Conservation (phyloP, 2,888 invertebrate genomes). For the Saturnia japonica region DNA sequence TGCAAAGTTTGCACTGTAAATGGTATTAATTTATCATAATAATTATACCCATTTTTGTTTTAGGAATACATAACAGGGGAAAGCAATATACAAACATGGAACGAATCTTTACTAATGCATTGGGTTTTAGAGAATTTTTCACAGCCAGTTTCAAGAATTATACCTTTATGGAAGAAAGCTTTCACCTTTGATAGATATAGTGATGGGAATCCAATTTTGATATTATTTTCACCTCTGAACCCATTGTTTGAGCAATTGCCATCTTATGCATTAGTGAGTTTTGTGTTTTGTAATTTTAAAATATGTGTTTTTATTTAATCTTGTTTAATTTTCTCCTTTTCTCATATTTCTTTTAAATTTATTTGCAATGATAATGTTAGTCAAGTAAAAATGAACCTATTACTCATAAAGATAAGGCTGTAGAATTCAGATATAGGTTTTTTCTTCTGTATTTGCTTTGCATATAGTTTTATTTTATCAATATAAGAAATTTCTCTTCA, state of each 20-base stretch:
- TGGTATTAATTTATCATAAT: neutral
- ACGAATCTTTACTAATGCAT: conserved; percentile 66
- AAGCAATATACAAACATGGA: conserved; percentile 54
- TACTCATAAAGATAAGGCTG: no score
- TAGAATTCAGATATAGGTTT: no score
- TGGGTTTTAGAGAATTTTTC: conserved; percentile 85
- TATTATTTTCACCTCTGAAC: conserved; percentile 90
- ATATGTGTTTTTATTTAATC: neutral
- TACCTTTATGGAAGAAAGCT: conserved; percentile 88
- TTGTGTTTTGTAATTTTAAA: neutral
- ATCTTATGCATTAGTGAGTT: conserved; percentile 86
- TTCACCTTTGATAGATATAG: conserved; percentile 85
- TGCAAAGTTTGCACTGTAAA: neutral
- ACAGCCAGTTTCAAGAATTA: conserved; percentile 85
- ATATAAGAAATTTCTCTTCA: no score
- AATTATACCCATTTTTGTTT: conserved; percentile 24
- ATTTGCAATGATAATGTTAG: neutral
- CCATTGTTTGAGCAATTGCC: conserved; percentile 85
- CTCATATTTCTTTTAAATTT: neutral
- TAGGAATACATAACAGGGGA: conserved; percentile 80
- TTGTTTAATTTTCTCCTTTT: neutral
- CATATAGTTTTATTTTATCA: no score
- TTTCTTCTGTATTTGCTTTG: no score
- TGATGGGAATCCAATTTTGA: conserved; percentile 86
- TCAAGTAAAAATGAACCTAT: no score